phyloP scores from a whole-genome alignment of 2,888 invertebrate species.

The Sinodicranocentrus sp. region DNA sequence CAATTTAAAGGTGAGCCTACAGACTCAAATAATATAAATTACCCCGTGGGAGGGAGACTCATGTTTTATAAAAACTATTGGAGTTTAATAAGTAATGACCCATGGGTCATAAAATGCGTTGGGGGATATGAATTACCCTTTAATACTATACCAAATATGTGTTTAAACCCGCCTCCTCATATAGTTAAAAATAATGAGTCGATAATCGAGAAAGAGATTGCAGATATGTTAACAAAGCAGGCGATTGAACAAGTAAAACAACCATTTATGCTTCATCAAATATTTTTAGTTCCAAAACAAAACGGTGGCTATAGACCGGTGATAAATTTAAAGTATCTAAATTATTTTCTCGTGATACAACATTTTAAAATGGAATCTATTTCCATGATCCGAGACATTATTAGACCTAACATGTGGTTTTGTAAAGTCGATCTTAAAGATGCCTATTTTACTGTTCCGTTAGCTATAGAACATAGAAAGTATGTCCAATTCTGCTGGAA shows the following conservation, averaged over 20 bases:
- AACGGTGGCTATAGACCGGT: constrained; percentile 30
- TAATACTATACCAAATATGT: not conserved
- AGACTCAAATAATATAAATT: not conserved
- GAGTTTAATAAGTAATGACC: not conserved
- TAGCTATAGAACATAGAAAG: constrained; percentile 25
- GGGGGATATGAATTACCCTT: constrained; percentile 12
- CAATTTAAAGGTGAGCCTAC: constrained; percentile 4
- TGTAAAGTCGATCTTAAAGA: constrained; percentile 60
- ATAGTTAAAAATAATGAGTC: not conserved
- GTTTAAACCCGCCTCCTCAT: constrained; percentile 9
- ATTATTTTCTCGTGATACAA: constrained; percentile 26
- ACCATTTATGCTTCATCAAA: constrained; percentile 2
- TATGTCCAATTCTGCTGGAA: constrained; percentile 55
- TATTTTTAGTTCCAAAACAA: constrained; percentile 26
- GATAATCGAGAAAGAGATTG: not conserved
- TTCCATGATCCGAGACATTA: constrained; percentile 36
- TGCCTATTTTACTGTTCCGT: constrained; percentile 54
- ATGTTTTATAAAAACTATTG: not conserved
- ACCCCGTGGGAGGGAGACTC: not conserved
- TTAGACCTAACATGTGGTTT: constrained; percentile 22
- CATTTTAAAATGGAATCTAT: constrained; percentile 68
- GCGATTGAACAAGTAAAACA: not conserved
- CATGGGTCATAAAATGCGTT: constrained; percentile 4
- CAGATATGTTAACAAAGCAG: not conserved
- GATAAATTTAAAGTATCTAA: constrained; percentile 59